Percentiles rank a stretch among this genome's conserved stretches.
Conservation (phyloP, 1,140 invertebrate species). For the Nautilus pompilius region DNA sequence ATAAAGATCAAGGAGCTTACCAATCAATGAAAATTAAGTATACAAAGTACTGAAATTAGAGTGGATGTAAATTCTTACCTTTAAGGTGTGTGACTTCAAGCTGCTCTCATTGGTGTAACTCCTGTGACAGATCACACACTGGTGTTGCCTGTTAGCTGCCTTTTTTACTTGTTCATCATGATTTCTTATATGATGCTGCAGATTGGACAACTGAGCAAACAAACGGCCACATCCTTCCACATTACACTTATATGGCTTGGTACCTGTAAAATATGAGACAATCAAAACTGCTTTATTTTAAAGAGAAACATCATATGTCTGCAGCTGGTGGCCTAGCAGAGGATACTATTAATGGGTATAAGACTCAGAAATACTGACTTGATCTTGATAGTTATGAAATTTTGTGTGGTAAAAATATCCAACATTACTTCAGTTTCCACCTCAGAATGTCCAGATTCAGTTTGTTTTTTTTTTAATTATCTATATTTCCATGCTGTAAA, state of each 20-base stretch:
- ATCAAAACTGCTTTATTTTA: too few relatives aligned
- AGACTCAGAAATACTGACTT: not conserved
- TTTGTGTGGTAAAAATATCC: too few relatives aligned
- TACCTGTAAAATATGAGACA: slow-evolving; percentile 67
- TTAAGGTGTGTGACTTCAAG: slow-evolving; percentile 89
- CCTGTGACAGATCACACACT: slow-evolving; percentile 94
- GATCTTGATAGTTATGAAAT: too few relatives aligned
- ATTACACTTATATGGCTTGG: slow-evolving; percentile 95
- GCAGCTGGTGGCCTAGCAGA: not conserved
- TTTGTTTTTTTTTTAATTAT: too few relatives aligned
- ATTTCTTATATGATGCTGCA: slow-evolving; percentile 93
- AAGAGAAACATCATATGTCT: not conserved
- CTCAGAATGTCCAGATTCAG: too few relatives aligned
- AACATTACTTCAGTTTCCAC: too few relatives aligned
- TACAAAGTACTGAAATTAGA: too few relatives aligned
- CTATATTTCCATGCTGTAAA: too few relatives aligned
- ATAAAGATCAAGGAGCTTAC: too few relatives aligned
- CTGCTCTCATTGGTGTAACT: slow-evolving; percentile 94
- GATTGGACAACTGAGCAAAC: slow-evolving; percentile 95
- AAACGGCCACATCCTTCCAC: slow-evolving; percentile 90
- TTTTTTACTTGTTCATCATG: slow-evolving; percentile 94
- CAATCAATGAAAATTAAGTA: too few relatives aligned
- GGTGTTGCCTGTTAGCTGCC: slow-evolving; percentile 90
- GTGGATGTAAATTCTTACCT: too few relatives aligned
- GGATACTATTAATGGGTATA: too few relatives aligned